Evolutionary conservation across 2,113 vertebrate species (phyloP), one percentile per base, ranked within the genome.

Genomic region (Hyla sarda): DNA sequence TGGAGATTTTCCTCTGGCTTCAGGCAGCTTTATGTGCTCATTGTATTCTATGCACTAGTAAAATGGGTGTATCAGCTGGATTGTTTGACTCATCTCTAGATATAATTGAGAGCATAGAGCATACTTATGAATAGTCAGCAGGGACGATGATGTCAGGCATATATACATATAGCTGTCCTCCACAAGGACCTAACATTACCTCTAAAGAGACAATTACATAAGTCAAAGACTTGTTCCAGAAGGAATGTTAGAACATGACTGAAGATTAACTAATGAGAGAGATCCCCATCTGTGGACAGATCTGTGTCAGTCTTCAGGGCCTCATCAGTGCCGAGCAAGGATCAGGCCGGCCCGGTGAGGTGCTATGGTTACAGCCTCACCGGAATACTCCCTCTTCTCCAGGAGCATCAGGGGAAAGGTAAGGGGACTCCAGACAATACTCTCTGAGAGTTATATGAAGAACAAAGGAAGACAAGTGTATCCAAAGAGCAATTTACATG

Each of bases 271-370:
- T 69, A 34, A 69, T 69, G 32, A 37, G 65, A 37, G 14, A 69
- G 6, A 69, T 41, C 41, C 65, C 32, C 65, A 69, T 69, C 65
- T 69, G 65, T 69, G 65, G 65, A 69, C 65, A 34, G 65, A 69
- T 67, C 62, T 69, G 65, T 69, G 34, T 37, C 32, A 69, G 65
- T 69, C 65, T 69, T 69, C 17, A 69, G 65, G 65, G 65, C 65
- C 65, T 69, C 32, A 69, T 69, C 65, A 69, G 65, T 30, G 34
- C 30, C 9, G 32, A 19, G 65, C 30, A 69, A 30, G 65, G 65
- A 69, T 69, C 65, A 34, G 16, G 65, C 30, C 17, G 30, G 14
- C 32, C 16, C 16, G 17, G 30, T 69, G 3, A 34, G 7, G 65
- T 21, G 16, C 32, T 17, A 69, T 69, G 65, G 65, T 69, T 69